A percentile compares a stretch with the other conserved stretches of the same genome.
phyloP scores from a whole-genome alignment of 2,113 vertebrate species.

The Nanger granti region DNA sequence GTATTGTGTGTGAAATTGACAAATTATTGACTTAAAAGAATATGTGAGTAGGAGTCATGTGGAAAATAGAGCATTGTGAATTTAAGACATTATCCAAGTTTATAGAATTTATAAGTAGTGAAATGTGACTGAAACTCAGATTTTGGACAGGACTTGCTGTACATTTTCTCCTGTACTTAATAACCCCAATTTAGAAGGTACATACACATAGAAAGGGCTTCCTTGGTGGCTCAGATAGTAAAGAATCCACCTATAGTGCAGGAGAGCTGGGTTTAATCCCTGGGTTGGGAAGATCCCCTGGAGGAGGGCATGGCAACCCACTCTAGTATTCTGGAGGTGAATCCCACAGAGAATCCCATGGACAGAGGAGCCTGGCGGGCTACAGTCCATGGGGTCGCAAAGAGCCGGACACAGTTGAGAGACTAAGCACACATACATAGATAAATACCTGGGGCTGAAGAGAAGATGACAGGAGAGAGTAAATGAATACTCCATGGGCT shows the following conservation, averaged over 20 bases:
- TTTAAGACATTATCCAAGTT: not conserved
- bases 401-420: not conserved
- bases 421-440: not conserved
- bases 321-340: not conserved
- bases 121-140: not conserved
- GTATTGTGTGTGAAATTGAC: not conserved
- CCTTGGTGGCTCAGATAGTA: not conserved
- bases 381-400: not conserved
- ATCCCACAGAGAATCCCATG: accelerated
- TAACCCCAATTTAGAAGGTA: not conserved
- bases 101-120: not conserved
- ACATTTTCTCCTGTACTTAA: not conserved
- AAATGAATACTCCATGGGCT: not conserved
- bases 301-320: not conserved
- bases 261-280: not conserved
- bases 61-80: not conserved
- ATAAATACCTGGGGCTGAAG: not conserved
- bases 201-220: not conserved
- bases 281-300: not conserved
- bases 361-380: not conserved
- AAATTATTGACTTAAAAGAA: not conserved
- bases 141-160: not conserved
- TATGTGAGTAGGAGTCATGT: not conserved
- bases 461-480: not conserved
- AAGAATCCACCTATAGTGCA: not conserved